Evolutionary conservation across 2,888 invertebrate species (phyloP).

Genomic region (Nomada lathburiana): DNA sequence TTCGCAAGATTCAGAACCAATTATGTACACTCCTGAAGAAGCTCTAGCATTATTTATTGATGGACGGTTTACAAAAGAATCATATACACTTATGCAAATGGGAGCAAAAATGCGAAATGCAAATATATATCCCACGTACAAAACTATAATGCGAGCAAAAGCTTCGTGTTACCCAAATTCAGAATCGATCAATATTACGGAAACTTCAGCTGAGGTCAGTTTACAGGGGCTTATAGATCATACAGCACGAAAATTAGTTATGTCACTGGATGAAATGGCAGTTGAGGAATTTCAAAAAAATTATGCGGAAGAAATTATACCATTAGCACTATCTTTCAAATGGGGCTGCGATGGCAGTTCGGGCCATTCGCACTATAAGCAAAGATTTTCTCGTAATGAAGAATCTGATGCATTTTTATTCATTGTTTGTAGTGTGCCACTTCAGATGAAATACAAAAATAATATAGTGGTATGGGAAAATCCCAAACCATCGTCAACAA

Average conservation of each 20-base stretch:
- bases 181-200: no score
- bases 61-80: background rate
- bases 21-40: slow-evolving; percentile 2
- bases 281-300: no score
- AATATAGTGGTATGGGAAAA: background rate
- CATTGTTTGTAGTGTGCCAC: background rate
- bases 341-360: no score
- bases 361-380: background rate
- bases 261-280: no score
- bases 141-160: no score
- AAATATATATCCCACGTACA: no score
- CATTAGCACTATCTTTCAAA: no score
- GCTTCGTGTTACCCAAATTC: no score
- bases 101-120: slow-evolving; percentile 1
- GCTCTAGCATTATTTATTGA: background rate
- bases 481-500: background rate
- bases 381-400: background rate
- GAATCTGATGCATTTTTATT: background rate
- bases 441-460: background rate
- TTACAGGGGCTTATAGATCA: no score
- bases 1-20: background rate
- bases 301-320: no score
- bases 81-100: background rate
- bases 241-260: no score
- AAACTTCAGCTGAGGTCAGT: no score